These are phyloP conservation scores for Idaea dimidiata DNA, from an alignment of 2,888 invertebrate genomes.

Conservation along the genomic window DNA sequence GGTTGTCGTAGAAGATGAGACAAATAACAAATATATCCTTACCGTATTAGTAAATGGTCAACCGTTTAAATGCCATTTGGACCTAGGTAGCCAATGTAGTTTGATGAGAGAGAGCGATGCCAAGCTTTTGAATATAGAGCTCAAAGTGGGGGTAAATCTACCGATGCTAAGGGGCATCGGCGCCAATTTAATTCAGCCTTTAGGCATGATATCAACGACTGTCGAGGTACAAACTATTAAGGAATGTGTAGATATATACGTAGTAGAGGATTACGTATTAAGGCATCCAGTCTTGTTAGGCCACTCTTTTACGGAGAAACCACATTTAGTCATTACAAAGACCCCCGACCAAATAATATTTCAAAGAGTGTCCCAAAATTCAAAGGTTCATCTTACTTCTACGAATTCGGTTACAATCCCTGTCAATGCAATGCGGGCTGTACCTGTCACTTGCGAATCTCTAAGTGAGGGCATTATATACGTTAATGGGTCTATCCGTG, in stretches of 20 bases:
- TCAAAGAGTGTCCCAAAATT: conserved; percentile 5
- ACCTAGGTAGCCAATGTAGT: too few relatives aligned
- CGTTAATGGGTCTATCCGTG: conserved; percentile 13
- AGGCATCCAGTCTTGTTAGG: conserved; percentile 22
- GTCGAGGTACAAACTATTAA: conserved; percentile 8
- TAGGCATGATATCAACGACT: background rate
- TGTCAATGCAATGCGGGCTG: too few relatives aligned
- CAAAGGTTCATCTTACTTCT: too few relatives aligned
- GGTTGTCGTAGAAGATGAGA: background rate
- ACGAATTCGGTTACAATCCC: too few relatives aligned
- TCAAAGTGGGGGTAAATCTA: too few relatives aligned
- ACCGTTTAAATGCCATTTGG: too few relatives aligned
- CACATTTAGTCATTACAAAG: conserved; percentile 17
- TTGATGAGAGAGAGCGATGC: too few relatives aligned
- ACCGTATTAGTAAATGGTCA: background rate
- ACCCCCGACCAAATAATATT: conserved; percentile 13
- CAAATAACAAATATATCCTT: conserved; percentile 9
- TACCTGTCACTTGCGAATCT: conserved; percentile 5
- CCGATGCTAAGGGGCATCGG: too few relatives aligned
- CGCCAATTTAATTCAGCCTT: too few relatives aligned
- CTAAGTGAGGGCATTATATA: conserved; percentile 8
- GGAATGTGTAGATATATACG: conserved; percentile 5
- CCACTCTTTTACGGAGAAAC: too few relatives aligned
- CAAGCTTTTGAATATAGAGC: too few relatives aligned
- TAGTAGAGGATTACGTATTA: too few relatives aligned